Evolutionary conservation across 2,113 vertebrate genomes (phyloP).

Genomic region (Paralichthys olivaceus): DNA sequence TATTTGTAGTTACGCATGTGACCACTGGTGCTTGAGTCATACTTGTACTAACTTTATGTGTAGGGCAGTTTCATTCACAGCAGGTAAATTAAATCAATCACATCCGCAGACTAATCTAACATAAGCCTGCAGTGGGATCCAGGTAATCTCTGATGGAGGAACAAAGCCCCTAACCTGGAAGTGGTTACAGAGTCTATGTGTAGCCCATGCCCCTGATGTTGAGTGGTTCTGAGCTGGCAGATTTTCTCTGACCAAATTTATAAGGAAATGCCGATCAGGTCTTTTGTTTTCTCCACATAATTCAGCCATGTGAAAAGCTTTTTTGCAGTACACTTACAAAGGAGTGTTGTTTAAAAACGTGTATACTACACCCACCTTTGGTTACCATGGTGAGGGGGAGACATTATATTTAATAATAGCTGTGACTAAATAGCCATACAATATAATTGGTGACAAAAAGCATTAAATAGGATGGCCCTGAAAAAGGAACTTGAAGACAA

Average conservation of each 20-base stretch:
- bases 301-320: not conserved
- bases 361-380: not conserved
- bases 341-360: not conserved
- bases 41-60: not conserved
- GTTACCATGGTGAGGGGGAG: not conserved
- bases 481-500: no score
- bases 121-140: slow-evolving; percentile 24
- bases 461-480: no score
- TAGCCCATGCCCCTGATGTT: slow-evolving; percentile 7
- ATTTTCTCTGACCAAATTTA: not conserved
- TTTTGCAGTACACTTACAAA: not conserved
- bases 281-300: slow-evolving; percentile 2
- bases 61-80: slow-evolving; percentile 12
- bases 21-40: not conserved
- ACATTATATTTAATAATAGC: not conserved
- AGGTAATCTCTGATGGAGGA: slow-evolving; percentile 38
- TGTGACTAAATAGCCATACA: no score
- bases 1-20: slow-evolving; percentile 1
- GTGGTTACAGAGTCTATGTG: slow-evolving; percentile 18
- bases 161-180: slow-evolving; percentile 25
- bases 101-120: slow-evolving; percentile 24
- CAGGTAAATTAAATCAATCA: slow-evolving; percentile 34
- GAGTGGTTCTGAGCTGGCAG: not conserved
- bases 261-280: not conserved
- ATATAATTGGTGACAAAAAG: no score